phyloP scores from a whole-genome alignment of 1,140 invertebrate genomes.

The Trichonephila clavipes region DNA sequence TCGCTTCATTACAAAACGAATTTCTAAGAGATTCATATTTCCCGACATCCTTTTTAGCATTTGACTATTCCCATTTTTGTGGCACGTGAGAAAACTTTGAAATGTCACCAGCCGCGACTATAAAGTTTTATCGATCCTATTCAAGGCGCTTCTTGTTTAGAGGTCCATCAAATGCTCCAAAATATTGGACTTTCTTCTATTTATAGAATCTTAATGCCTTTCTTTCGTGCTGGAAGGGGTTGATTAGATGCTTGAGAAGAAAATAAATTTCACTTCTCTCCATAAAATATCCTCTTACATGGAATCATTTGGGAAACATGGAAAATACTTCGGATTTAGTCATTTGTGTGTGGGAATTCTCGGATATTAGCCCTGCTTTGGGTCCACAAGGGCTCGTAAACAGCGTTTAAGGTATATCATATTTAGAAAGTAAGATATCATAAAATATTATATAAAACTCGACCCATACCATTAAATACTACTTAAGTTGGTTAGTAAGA shows the following conservation, averaged over 20 bases:
- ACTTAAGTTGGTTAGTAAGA: too few species aligned
- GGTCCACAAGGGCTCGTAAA: neutral
- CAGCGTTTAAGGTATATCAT: neutral
- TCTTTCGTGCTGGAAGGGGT: neutral
- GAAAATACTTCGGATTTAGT: neutral
- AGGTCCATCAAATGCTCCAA: neutral
- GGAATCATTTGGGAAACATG: neutral
- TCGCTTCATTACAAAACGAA: too few species aligned
- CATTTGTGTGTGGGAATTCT: neutral
- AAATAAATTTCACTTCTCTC: neutral
- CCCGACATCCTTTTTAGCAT: too few species aligned
- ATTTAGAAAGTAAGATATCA: neutral
- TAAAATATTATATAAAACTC: neutral
- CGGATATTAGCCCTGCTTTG: neutral
- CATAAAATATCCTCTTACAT: conserved; percentile 36
- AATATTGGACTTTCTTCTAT: neutral
- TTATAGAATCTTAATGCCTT: neutral
- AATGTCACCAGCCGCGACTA: neutral
- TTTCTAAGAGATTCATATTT: too few species aligned
- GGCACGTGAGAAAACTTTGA: neutral
- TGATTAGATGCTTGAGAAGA: neutral
- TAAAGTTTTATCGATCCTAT: neutral
- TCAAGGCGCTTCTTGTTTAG: neutral
- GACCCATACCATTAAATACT: neutral
- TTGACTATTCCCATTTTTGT: too few species aligned